phyloP scores from a whole-genome alignment of 2,888 invertebrate genomes.

The Galeopsomyia nigrocyanea region DNA sequence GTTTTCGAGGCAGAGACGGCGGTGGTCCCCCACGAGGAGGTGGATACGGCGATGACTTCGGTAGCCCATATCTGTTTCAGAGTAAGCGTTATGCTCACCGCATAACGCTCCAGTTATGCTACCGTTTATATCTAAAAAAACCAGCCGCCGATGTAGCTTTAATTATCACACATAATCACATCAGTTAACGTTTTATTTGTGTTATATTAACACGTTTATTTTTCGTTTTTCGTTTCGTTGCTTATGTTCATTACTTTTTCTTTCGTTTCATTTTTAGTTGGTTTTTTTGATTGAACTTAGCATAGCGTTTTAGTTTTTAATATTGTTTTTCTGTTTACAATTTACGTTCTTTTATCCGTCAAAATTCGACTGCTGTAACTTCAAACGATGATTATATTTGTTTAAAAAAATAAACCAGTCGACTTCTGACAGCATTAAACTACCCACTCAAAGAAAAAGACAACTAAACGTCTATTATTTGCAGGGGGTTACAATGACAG shows the following conservation, averaged over 20 bases:
- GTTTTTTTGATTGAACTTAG: constrained; percentile 39
- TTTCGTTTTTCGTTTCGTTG: too few species aligned
- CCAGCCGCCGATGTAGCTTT: constrained; percentile 7
- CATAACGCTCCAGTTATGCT: constrained; percentile 33
- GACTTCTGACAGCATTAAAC: neutral
- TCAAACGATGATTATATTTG: neutral
- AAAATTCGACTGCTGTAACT: too few species aligned
- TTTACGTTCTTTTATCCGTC: too few species aligned
- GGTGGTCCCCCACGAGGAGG: constrained; percentile 55
- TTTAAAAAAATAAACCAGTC: neutral
- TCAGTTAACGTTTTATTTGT: neutral
- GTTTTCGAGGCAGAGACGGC: constrained; percentile 65
- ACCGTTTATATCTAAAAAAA: constrained; percentile 38
- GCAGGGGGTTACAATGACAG: constrained; percentile 58
- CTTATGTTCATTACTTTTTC: constrained; percentile 1
- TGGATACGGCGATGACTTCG: constrained; percentile 69
- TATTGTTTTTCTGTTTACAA: too few species aligned
- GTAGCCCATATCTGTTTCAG: constrained; percentile 56
- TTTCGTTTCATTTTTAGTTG: constrained; percentile 22
- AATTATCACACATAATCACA: neutral
- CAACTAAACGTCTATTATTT: constrained; percentile 2
- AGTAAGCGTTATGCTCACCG: constrained; percentile 48
- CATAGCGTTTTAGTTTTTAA: constrained; percentile 12
- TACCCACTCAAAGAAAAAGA: neutral
- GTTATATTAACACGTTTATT: neutral